These are phyloP conservation scores for Urocolius indicus DNA, from an alignment of 2,113 vertebrate species.

Conservation along the genomic window DNA sequence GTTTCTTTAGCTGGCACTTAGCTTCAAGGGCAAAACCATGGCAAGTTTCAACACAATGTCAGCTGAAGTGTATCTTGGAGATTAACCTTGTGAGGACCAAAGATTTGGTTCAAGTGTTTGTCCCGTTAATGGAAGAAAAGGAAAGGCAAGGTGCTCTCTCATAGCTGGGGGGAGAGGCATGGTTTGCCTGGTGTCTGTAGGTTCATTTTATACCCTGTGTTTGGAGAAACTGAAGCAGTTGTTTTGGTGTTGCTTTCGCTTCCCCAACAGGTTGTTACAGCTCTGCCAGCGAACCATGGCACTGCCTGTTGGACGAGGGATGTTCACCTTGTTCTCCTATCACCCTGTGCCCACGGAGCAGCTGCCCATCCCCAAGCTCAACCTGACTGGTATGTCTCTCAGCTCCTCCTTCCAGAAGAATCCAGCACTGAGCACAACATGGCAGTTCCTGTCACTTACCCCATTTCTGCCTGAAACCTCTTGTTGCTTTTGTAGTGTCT, in stretches of 20 bases:
- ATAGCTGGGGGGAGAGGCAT: rapidly evolving
- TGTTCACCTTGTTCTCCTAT: conserved; percentile 97
- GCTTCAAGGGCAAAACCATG: background rate
- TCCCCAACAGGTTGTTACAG: conserved; percentile 85
- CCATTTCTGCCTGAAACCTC: background rate
- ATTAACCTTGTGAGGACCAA: background rate
- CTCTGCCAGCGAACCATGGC: conserved; percentile 97
- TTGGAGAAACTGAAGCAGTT: background rate
- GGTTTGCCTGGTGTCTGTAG: background rate
- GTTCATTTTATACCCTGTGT: background rate
- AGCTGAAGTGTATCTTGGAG: background rate
- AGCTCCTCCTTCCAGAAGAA: background rate
- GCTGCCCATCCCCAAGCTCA: conserved; percentile 93
- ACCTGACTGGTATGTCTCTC: conserved; percentile 87
- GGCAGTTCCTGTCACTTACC: background rate
- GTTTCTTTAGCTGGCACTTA: background rate
- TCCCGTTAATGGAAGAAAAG: background rate
- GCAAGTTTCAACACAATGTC: background rate
- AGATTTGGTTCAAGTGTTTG: background rate
- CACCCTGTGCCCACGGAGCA: conserved; percentile 95
- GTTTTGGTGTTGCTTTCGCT: background rate
- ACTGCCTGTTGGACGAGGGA: conserved; percentile 93
- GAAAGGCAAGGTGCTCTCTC: background rate
- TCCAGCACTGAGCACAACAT: background rate
- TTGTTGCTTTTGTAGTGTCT: background rate